Base-by-base conservation (phyloP, 2,888 invertebrate genomes). In the Rhaphigaster nebulosa region DNA sequence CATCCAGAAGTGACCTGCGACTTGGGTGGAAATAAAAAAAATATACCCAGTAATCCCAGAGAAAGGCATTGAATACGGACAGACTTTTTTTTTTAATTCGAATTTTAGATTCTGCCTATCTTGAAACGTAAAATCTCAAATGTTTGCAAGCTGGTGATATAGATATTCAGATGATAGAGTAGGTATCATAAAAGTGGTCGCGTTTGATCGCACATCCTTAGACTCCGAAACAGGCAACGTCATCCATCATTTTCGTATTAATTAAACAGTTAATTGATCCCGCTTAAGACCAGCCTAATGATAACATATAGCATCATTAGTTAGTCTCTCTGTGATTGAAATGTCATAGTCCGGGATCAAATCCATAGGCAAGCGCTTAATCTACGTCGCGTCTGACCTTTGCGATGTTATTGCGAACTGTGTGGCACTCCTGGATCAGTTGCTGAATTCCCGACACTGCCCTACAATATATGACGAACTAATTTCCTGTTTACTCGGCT, bases 251-350 rank as follows among this genome's bases (percentile, higher is more conserved):
- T 15, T 65, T 15, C 34, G 1, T 76, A 76, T 76, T 76, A 76
- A 76, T 76, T 76, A 76, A 65, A 76, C 38, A 29, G 70, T 76
- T 76, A 76, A 76, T 76, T 76, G 70, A 76, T 76, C 20, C 70
- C 34, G 70, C 70, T 76, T 38, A 76, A 23, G 70, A 20, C 5
- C 20, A 8, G 70, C 20, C 70, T 76, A 76, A 76, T 76, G 70
- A 34, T 76, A 76, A 38, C 65, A 29, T 29, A 60, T 60, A 29
- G 10, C 70, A 76, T 38, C 70, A 76, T 76, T 76, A 76, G 70
- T 76, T 38, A 76, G 23, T 38, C 38, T 38, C 70, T 76, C 34
- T 38, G 1, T 76, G 70, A 76, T 76, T 76, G 70, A 76, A 76
- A 76, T 38, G 70, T 20, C 70, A 76, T 76, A 76, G 70, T 6